Evolutionary conservation across 1,140 invertebrate species (phyloP), one percentile per base, ranked within the genome.

Genomic region (Tribolium castaneum): DNA sequence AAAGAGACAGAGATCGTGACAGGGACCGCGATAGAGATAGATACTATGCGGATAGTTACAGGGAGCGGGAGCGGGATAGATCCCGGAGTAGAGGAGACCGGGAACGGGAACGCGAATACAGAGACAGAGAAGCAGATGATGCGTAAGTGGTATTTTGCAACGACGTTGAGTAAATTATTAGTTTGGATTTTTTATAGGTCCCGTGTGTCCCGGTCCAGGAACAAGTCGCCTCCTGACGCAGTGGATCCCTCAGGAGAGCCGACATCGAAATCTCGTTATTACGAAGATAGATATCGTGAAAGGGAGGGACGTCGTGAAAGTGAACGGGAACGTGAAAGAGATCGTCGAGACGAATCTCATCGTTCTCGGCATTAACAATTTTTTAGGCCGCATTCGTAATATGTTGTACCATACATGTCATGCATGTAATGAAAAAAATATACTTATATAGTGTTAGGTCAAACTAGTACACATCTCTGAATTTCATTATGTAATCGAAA

Each of bases 281-380:
- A 95, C 88, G 94, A 95, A 81, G 94, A 94, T 86, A 89, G 94
- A 78, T 94, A 95, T 88, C 90, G 93, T 82, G 93, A 94, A 84
- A 89, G 92, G 76, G 90, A 90, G 84, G 88, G 89, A 82, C 86
- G 89, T 78, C 87, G 92, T 75, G 93, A 93, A 80, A 88, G 90
- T 7, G 91, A 92, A 81, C 88, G 92, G 10, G 92, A 93, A 82
- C 86, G 91, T 14, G 92, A 93, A 85, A 86, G 91, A 30, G 90
- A 93, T 83, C 88, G 92, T 25, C 91, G 93, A 59, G 91, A 93
- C 79, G 92, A 94, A 82, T 88, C 90, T 9, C 92, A 95, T 87
- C 91, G 93, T 77, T 92, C 92, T 62, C 87, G 93, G 81, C 93
- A 94, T 87, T 94, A 88, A 62, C 19, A 45, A 12, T 56, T 52